These are phyloP conservation scores for Eubucco bourcierii DNA, from an alignment of 2,113 vertebrate species.

Conservation along the genomic window DNA sequence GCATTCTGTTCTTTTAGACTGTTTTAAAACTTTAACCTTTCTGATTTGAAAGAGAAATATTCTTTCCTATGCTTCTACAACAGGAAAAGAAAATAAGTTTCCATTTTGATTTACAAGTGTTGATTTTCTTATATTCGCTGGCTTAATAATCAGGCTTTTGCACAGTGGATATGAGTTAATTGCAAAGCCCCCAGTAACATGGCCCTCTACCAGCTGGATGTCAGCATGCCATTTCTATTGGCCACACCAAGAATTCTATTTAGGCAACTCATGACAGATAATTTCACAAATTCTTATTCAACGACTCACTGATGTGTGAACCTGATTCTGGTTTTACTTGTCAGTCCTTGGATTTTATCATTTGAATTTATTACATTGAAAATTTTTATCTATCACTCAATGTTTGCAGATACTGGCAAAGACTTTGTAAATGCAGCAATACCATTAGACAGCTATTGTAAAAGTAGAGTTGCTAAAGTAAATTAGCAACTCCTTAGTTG, in stretches of 20 bases:
- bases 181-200: not conserved
- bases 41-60: not conserved
- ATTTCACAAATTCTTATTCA: not conserved
- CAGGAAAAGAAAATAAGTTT: not conserved
- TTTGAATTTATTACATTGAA: not conserved
- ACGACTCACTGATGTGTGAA: not conserved
- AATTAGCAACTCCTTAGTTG: not conserved
- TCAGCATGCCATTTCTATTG: not conserved
- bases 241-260: not conserved
- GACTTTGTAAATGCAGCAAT: not conserved
- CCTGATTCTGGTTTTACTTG: not conserved
- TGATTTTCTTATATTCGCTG: not conserved
- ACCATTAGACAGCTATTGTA: not conserved
- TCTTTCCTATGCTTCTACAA: not conserved
- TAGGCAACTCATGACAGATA: not conserved
- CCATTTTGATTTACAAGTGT: rapidly evolving
- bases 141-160: not conserved
- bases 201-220: not conserved
- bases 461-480: not conserved
- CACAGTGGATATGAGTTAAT: not conserved
- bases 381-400: not conserved
- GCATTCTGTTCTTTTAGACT: not conserved
- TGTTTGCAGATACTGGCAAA: not conserved
- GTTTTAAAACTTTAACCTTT: not conserved
- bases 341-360: not conserved